Conservation (phyloP, 2,888 invertebrate genomes). For the Drosophila trichaetosa region DNA sequence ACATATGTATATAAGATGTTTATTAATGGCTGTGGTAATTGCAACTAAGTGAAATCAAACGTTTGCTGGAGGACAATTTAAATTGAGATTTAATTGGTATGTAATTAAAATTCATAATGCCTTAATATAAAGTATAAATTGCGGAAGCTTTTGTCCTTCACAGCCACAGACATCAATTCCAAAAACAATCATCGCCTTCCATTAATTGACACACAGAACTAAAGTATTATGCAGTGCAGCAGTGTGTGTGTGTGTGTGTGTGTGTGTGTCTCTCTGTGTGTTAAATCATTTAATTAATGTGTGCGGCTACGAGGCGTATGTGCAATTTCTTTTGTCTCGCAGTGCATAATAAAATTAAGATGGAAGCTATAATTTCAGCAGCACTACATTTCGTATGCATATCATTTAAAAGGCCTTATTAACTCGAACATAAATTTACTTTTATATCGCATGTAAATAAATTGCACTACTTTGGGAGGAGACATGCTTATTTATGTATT, state of each 20-base stretch:
- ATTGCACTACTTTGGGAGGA: not conserved
- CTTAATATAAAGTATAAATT: slow-evolving; percentile 48
- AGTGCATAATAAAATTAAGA: not conserved
- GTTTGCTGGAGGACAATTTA: slow-evolving; percentile 28
- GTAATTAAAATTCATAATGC: slow-evolving; percentile 75
- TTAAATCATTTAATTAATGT: slow-evolving; percentile 39
- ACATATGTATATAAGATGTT: not conserved
- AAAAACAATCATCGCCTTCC: slow-evolving; percentile 25
- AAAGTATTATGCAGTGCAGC: slow-evolving; percentile 7
- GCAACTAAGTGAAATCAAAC: slow-evolving; percentile 40
- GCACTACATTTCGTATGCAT: not conserved
- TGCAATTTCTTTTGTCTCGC: slow-evolving; percentile 16
- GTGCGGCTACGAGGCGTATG: slow-evolving; percentile 25
- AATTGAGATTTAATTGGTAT: slow-evolving; percentile 73
- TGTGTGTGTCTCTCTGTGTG: no score
- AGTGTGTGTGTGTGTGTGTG: not conserved
- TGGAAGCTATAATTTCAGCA: not conserved
- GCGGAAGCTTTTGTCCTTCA: slow-evolving; percentile 39
- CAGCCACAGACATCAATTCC: slow-evolving; percentile 15
- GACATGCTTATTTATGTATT: not conserved
- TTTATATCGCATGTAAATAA: no score
- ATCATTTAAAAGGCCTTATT: not conserved
- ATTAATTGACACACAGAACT: slow-evolving; percentile 13
- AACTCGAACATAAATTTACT: not conserved
- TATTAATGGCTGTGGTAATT: slow-evolving; percentile 52